These are phyloP conservation scores for Menidia menidia DNA, from an alignment of 2,797 vertebrate species.

Conservation along the genomic window DNA sequence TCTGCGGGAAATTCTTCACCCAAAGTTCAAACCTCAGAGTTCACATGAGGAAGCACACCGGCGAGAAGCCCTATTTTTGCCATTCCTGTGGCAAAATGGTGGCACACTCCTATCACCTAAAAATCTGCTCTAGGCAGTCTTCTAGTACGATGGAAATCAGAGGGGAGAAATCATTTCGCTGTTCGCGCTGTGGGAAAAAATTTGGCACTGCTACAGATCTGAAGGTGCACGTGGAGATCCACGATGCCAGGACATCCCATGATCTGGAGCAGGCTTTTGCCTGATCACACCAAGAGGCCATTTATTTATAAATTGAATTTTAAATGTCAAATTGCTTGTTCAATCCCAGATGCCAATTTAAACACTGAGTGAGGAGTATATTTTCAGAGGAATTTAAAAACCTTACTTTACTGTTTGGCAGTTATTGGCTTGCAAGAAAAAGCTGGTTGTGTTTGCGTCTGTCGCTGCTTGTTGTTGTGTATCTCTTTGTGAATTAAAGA, in stretches of 20 bases:
- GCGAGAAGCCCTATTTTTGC: slow-evolving; percentile 53
- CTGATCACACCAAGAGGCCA: neutral
- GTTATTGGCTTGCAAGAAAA: neutral
- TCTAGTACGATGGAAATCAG: neutral
- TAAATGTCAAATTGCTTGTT: neutral
- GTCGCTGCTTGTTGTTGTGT: neutral
- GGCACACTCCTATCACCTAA: slow-evolving; percentile 36
- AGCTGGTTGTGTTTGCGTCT: slow-evolving; percentile 5
- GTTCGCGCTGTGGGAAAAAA: neutral
- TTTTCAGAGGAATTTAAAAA: neutral
- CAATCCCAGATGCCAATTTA: neutral
- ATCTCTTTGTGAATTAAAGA: neutral
- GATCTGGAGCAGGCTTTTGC: neutral
- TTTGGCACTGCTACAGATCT: slow-evolving; percentile 10
- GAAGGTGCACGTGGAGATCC: slow-evolving; percentile 14
- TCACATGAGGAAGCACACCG: slow-evolving; percentile 50
- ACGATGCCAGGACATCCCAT: slow-evolving; percentile 5
- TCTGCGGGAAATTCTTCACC: slow-evolving; percentile 42
- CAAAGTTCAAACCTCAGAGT: slow-evolving; percentile 49
- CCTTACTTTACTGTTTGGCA: neutral
- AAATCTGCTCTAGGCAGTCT: slow-evolving; percentile 18
- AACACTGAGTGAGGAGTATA: neutral
- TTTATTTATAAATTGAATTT: neutral
- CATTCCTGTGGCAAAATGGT: slow-evolving; percentile 36
- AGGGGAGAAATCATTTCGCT: slow-evolving; percentile 4